Percentiles rank a stretch among this genome's conserved stretches.
phyloP scores from a whole-genome alignment of 1,140 invertebrate species.

The Rhopalosiphum maidis region DNA sequence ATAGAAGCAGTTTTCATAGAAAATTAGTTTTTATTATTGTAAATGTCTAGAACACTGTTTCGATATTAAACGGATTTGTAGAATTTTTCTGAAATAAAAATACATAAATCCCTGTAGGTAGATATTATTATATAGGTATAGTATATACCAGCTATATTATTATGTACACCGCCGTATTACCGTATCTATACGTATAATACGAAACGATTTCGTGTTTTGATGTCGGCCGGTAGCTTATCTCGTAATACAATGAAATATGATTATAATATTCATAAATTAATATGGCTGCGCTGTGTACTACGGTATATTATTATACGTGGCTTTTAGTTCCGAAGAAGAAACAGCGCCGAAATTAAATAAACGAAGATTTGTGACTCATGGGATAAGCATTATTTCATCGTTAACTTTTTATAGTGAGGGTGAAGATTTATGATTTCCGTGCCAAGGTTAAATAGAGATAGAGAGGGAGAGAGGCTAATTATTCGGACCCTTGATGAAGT shows the following conservation, averaged over 20 bases:
- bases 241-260: conserved; percentile 27
- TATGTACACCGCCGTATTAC: background rate
- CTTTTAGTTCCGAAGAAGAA: background rate
- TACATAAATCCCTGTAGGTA: background rate
- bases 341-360: conserved; percentile 11
- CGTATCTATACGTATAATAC: background rate
- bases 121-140: background rate
- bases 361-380: conserved; percentile 36
- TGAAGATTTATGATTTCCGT: conserved; percentile 33
- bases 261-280: conserved; percentile 40
- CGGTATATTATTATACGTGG: background rate
- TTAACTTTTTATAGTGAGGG: conserved; percentile 35
- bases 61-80: background rate
- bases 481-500: conserved; percentile 30
- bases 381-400: conserved; percentile 26
- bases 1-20: background rate
- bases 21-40: background rate
- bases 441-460: background rate
- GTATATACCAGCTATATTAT: background rate
- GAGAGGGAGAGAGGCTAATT: background rate
- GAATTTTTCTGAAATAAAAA: background rate
- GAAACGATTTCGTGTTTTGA: background rate
- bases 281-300: background rate
- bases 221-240: conserved; percentile 4
- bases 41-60: background rate